Evolutionary conservation across 2,888 invertebrate species (phyloP).

Genomic region (Marasmarcha lunaedactyla): DNA sequence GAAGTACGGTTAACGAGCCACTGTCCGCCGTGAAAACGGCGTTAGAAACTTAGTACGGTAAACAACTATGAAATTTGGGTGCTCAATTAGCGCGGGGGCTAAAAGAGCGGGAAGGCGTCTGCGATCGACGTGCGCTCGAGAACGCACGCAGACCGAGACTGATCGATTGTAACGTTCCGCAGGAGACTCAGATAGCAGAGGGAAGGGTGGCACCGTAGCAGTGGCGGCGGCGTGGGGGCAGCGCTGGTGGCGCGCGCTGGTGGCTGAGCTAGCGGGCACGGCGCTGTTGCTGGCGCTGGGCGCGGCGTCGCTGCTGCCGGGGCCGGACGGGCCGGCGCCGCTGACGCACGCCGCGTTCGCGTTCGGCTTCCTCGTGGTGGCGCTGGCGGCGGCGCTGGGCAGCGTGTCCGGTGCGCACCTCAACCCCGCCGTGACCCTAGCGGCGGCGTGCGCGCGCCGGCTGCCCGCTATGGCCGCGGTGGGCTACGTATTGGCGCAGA

Average conservation of each 20-base stretch:
- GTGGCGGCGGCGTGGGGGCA: conserved; percentile 25
- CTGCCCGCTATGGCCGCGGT: conserved; percentile 29
- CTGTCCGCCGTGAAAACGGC: too few species aligned
- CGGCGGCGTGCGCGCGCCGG: conserved; percentile 36
- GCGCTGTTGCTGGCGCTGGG: conserved; percentile 52
- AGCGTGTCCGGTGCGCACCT: conserved; percentile 82
- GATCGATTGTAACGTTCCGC: too few species aligned
- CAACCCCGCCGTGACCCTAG: conserved; percentile 82
- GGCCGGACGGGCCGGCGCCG: conserved; percentile 16
- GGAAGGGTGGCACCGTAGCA: conserved; percentile 6
- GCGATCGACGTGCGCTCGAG: too few species aligned
- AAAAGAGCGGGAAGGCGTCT: too few species aligned
- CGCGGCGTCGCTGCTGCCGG: conserved; percentile 29
- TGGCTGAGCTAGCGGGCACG: conserved; percentile 40
- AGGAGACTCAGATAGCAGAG: too few species aligned
- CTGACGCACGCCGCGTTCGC: conserved; percentile 42
- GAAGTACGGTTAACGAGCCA: too few species aligned
- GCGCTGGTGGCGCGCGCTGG: conserved; percentile 47
- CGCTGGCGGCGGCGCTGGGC: conserved; percentile 64
- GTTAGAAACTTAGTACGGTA: too few species aligned
- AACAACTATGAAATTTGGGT: too few species aligned
- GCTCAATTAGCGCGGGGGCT: too few species aligned
- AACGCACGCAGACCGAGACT: too few species aligned
- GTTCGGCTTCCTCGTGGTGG: conserved; percentile 45
- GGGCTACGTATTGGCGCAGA: conserved; percentile 37